A percentile compares a stretch with the other conserved stretches of the same genome.
phyloP scores from a whole-genome alignment of 2,888 invertebrate genomes.

The Ennomos quercinarius region DNA sequence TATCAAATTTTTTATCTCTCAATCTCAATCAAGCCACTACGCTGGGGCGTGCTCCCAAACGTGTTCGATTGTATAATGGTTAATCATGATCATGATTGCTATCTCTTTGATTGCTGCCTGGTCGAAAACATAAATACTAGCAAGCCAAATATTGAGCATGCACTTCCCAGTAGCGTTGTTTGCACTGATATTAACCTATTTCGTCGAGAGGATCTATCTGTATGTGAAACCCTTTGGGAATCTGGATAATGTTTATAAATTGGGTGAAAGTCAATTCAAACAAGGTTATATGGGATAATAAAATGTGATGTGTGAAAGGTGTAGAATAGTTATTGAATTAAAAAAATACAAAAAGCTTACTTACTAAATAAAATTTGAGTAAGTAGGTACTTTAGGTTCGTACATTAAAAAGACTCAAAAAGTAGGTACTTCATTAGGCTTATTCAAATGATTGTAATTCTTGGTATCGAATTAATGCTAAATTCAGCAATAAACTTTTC shows the following conservation, averaged over 20 bases:
- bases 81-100: constrained; percentile 38
- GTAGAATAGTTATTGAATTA: too few relatives aligned
- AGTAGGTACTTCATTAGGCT: not conserved
- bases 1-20: constrained; percentile 24
- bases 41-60: constrained; percentile 27
- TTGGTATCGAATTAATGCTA: not conserved
- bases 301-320: too few relatives aligned
- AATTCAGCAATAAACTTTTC: not conserved
- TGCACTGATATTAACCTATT: constrained; percentile 44
- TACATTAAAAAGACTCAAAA: too few relatives aligned
- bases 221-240: constrained; percentile 8
- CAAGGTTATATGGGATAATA: too few relatives aligned
- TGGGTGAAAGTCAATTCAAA: too few relatives aligned
- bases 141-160: constrained; percentile 58
- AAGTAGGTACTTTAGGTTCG: too few relatives aligned
- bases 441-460: too few relatives aligned
- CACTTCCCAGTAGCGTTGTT: constrained; percentile 52
- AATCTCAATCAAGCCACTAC: constrained; percentile 29
- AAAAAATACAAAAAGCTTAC: too few relatives aligned
- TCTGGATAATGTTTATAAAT: not conserved
- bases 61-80: constrained; percentile 41
- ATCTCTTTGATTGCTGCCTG: constrained; percentile 42
- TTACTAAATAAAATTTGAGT: too few relatives aligned
- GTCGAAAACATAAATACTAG: constrained; percentile 49
- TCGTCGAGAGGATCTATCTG: constrained; percentile 17